Evolutionary conservation across 2,797 vertebrate species (phyloP).

Genomic region (Lophotriccus pileatus): DNA sequence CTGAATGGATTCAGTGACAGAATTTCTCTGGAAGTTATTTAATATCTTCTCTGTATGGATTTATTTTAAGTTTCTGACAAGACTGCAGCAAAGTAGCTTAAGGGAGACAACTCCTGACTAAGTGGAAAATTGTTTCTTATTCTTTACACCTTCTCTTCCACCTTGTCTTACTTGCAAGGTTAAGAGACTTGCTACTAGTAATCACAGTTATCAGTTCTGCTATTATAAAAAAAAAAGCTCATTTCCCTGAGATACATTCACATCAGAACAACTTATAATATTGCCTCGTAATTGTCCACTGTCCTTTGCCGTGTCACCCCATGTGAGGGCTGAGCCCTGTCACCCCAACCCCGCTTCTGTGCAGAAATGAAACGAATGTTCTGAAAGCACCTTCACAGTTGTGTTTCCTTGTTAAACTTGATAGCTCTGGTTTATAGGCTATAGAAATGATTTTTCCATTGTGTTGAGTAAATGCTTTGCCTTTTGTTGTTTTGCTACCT

Average conservation of each 20-base stretch:
- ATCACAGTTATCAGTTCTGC: neutral
- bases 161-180: neutral
- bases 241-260: neutral
- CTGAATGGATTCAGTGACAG: neutral
- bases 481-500: neutral
- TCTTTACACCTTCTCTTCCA: neutral
- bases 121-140: slow-evolving; percentile 1
- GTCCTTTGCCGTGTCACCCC: neutral
- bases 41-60: neutral
- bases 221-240: neutral
- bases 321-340: neutral
- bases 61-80: slow-evolving; percentile 15
- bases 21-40: neutral
- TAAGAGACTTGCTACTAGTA: neutral
- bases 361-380: neutral
- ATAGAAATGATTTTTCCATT: neutral
- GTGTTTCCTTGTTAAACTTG: neutral
- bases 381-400: neutral
- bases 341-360: rapidly evolving
- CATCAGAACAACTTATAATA: neutral
- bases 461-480: neutral
- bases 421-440: neutral
- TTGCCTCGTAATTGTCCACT: neutral
- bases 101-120: neutral
- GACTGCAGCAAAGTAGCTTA: neutral